Evolutionary conservation across 2,888 invertebrate species (phyloP), one percentile per base, ranked within the genome.

Genomic region (Nymphalis c-album): DNA sequence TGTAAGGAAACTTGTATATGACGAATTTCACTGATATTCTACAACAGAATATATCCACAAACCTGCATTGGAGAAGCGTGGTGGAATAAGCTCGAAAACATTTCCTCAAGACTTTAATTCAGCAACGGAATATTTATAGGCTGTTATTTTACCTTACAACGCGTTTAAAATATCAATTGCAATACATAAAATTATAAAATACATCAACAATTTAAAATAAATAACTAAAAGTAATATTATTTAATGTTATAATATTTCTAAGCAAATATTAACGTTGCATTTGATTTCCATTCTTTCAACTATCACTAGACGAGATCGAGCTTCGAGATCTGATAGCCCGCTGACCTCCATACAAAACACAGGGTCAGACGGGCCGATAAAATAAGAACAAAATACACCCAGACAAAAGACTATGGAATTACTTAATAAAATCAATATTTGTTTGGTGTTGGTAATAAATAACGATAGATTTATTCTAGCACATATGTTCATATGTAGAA

Each of bases 351-450:
- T 76, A 79, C 78, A 78, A 40, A 80, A 80, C 77, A 76, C 73
- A 77, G 80, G 90, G 88, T 88, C 87, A 87, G 73, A 74, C 73
- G 74, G 73, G 84, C 83, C 86, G 86, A 85, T 85, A 86, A 85
- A 87, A 70, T 70, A 71, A 71, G 70, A 70, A 63, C 63, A 71
- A 60, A 64, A 63, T 47, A 64, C 64, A 57, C 18, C 46, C 62
- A 67, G 55, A 71, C 71, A 70, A 71, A 67, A 70, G 65, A 69
- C 65, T 64, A 68, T 64, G 66, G 63, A 65, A 60, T 35, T 53
- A 17, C 45, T 48, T 66, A 50, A 63, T 60, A 66, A 47, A 66
- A 69, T 69, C 69, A 69, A 69, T 63, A 69, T 69, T 69, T 63
- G 63, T 60, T 55, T 60, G 45, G 18, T 40, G 40, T 31, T 31